Evolutionary conservation across 2,113 vertebrate species (phyloP).

Genomic region (Platichthys stellatus): DNA sequence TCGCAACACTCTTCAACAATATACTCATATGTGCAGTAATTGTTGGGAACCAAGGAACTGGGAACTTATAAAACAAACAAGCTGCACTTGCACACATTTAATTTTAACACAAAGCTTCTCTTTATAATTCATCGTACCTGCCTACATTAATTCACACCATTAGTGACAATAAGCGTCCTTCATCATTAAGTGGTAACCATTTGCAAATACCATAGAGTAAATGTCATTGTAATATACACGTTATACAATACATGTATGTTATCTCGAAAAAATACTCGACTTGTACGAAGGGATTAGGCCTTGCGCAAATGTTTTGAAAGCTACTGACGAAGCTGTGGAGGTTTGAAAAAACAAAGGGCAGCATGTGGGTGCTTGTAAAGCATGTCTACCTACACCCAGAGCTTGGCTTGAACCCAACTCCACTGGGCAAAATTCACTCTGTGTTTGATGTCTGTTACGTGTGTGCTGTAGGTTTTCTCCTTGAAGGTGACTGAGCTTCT

Average conservation of each 20-base stretch:
- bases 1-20: too few species aligned
- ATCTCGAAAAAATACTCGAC: slow-evolving; percentile 1
- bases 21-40: too few species aligned
- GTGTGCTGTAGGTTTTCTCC: slow-evolving; percentile 52
- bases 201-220: neutral
- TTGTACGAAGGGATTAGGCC: slow-evolving; percentile 34
- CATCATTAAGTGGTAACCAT: neutral
- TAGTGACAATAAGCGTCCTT: neutral
- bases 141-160: neutral
- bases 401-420: slow-evolving; percentile 40
- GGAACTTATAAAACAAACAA: too few species aligned
- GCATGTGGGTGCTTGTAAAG: slow-evolving; percentile 47
- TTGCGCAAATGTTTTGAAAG: slow-evolving; percentile 49
- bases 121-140: neutral
- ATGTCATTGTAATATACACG: neutral
- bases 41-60: too few species aligned
- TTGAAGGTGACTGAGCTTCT: slow-evolving; percentile 60
- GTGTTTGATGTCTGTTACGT: slow-evolving; percentile 57
- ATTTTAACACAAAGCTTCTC: too few species aligned
- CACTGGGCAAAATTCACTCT: slow-evolving; percentile 42
- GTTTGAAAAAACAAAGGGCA: slow-evolving; percentile 41
- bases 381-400: slow-evolving; percentile 28
- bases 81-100: too few species aligned
- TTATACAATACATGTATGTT: neutral
- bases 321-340: slow-evolving; percentile 19